phyloP scores from a whole-genome alignment of 2,888 invertebrate genomes.

The Synanthedon tipuliformis region DNA sequence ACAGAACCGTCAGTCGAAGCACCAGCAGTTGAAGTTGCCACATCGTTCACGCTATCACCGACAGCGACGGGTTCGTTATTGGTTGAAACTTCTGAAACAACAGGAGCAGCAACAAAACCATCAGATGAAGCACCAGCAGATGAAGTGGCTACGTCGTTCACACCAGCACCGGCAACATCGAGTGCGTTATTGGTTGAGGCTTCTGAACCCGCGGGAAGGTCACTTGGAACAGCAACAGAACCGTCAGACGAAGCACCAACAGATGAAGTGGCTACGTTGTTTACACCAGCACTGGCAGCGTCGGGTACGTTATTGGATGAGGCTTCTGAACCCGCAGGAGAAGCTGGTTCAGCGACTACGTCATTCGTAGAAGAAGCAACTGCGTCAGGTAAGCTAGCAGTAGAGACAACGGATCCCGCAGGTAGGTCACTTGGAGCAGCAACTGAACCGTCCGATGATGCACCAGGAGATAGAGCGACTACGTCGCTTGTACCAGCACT shows the following conservation, averaged over 20 bases:
- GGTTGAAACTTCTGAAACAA: neutral
- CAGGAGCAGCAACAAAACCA: neutral
- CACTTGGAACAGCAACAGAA: neutral
- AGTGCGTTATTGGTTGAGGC: neutral
- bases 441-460: too few relatives aligned
- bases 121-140: neutral
- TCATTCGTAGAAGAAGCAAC: too few relatives aligned
- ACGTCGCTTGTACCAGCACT: too few relatives aligned
- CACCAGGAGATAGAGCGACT: too few relatives aligned
- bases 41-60: neutral
- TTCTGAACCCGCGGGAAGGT: neutral
- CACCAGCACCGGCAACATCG: neutral
- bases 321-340: too few relatives aligned
- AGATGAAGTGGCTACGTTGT: too few relatives aligned
- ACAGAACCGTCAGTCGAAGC: neutral
- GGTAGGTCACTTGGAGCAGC: too few relatives aligned
- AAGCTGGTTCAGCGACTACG: too few relatives aligned
- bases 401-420: too few relatives aligned
- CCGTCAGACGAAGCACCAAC: neutral
- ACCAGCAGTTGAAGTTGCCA: neutral
- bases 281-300: too few relatives aligned
- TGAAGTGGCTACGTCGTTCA: neutral
- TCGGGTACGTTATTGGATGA: too few relatives aligned
- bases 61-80: slow-evolving; percentile 1
- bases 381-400: too few relatives aligned